Percentiles rank a stretch among this genome's conserved stretches.
Evolutionary conservation across 2,113 vertebrate genomes (phyloP).

Genomic region (Aythya baeri): DNA sequence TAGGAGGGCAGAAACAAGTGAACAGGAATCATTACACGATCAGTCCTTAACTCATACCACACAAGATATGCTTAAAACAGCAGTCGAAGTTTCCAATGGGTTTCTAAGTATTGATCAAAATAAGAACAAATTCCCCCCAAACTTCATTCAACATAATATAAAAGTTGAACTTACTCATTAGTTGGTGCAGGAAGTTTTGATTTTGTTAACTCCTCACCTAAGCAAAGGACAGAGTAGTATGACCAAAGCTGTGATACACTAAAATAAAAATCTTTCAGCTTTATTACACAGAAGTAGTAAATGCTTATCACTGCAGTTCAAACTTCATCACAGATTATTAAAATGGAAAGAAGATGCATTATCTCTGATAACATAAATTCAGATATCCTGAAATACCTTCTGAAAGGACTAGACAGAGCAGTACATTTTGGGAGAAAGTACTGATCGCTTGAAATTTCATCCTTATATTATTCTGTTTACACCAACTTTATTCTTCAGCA

Average conservation of each 20-base stretch:
- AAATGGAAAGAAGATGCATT: neutral
- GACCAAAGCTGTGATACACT: neutral
- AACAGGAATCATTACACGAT: neutral
- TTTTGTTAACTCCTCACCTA: constrained; percentile 93
- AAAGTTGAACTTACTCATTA: constrained; percentile 86
- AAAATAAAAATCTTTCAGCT: constrained; percentile 38
- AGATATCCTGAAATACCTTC: neutral
- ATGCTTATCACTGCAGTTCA: neutral
- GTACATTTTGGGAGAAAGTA: neutral
- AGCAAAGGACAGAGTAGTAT: constrained; percentile 50
- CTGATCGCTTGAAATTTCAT: neutral
- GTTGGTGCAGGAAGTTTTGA: constrained; percentile 77
- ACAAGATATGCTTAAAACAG: neutral
- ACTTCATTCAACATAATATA: neutral
- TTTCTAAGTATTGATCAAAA: neutral
- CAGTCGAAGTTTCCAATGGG: neutral
- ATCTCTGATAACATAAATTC: neutral
- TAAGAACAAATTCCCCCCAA: neutral
- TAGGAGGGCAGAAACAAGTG: neutral
- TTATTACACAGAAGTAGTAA: neutral
- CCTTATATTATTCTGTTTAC: neutral
- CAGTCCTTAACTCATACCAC: neutral
- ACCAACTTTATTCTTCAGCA: neutral
- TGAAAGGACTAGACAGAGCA: neutral
- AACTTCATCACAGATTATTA: neutral